These are phyloP conservation scores for Ceriagrion tenellum DNA, from an alignment of 2,888 invertebrate genomes.

Conservation along the genomic window DNA sequence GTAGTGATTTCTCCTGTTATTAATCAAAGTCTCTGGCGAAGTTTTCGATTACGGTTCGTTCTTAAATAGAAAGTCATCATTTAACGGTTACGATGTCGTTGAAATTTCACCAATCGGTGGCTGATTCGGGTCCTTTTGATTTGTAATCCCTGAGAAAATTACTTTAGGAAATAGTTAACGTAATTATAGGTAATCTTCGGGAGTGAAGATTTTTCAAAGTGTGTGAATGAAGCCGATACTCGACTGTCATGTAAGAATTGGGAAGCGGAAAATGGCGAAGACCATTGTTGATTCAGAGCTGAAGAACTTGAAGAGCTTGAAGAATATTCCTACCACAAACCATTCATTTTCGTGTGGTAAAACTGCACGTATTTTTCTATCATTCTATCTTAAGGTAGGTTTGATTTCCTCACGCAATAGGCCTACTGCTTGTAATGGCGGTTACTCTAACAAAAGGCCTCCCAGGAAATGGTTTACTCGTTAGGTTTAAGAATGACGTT, in stretches of 20 bases:
- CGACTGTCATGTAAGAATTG: not conserved
- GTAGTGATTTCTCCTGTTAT: not conserved
- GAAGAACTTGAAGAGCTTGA: too few species aligned
- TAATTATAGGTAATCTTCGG: not conserved
- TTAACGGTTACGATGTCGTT: not conserved
- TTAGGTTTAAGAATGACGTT: too few species aligned
- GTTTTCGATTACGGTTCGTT: not conserved
- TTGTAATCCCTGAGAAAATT: not conserved
- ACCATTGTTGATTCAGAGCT: not conserved
- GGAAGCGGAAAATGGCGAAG: not conserved
- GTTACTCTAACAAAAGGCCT: too few species aligned
- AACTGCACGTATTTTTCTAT: too few species aligned
- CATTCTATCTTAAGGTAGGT: too few species aligned
- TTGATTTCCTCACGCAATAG: too few species aligned
- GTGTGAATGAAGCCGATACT: not conserved
- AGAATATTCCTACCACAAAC: too few species aligned
- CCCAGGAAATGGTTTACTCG: too few species aligned
- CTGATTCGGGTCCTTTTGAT: not conserved
- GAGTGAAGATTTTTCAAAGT: not conserved
- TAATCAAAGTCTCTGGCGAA: not conserved
- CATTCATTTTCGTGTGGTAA: too few species aligned
- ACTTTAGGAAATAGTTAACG: not conserved
- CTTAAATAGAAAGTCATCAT: not conserved
- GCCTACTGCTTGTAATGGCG: too few species aligned
- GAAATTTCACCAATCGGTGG: too few species aligned